Conservation (phyloP, 2,888 invertebrate genomes). For the Alcis repandata region DNA sequence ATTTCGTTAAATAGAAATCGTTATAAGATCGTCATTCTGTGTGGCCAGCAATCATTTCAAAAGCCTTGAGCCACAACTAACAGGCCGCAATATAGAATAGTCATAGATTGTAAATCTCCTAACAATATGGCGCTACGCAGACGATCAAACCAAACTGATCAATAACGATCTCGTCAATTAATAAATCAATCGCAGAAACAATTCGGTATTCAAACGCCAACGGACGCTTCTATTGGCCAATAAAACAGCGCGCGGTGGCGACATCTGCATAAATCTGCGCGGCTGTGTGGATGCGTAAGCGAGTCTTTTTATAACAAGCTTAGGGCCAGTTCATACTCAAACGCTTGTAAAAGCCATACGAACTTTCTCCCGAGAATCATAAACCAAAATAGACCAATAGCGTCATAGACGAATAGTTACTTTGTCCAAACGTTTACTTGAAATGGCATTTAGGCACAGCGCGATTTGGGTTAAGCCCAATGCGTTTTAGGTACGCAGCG, state of each 20-base stretch:
- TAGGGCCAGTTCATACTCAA: not conserved
- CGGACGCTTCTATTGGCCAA: constrained; percentile 66
- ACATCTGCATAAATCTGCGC: constrained; percentile 64
- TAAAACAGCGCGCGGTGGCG: constrained; percentile 62
- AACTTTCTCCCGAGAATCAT: too few species aligned
- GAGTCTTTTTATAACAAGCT: constrained; percentile 57
- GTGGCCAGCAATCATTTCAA: constrained; percentile 7
- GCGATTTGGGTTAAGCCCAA: too few species aligned
- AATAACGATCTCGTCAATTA: constrained; percentile 44
- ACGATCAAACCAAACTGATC: constrained; percentile 46
- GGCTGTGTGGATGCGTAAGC: constrained; percentile 53
- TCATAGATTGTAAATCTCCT: constrained; percentile 34
- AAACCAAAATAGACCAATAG: too few species aligned
- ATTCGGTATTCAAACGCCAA: constrained; percentile 57
- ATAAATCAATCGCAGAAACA: constrained; percentile 48
- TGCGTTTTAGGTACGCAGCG: too few species aligned
- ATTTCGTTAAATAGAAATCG: too few species aligned
- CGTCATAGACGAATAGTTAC: too few species aligned
- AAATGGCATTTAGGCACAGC: too few species aligned
- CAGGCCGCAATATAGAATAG: constrained; percentile 17
- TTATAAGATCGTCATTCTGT: not conserved
- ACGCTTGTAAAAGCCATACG: too few species aligned
- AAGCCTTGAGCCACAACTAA: constrained; percentile 17
- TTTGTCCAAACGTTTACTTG: too few species aligned
- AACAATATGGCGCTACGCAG: constrained; percentile 35